Evolutionary conservation across 2,113 vertebrate species (phyloP).

Genomic region (Macquaria australasica): DNA sequence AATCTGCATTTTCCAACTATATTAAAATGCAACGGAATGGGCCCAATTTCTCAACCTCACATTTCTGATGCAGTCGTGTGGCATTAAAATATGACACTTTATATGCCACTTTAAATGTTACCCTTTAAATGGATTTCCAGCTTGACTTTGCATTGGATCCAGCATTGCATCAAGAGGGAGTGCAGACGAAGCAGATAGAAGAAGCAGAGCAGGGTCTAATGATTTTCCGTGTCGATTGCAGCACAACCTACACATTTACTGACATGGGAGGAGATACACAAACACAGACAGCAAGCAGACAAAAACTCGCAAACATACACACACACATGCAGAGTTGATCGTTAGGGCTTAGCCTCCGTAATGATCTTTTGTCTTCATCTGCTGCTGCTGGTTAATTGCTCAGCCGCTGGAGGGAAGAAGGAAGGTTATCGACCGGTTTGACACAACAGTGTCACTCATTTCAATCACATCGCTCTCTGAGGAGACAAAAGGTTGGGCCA

Average conservation of each 20-base stretch:
- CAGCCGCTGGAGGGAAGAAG: slow-evolving; percentile 2
- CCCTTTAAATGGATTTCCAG: neutral
- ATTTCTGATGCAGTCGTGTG: neutral
- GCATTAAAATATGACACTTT: neutral
- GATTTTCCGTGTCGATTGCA: slow-evolving; percentile 20
- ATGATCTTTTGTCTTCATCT: slow-evolving; percentile 52
- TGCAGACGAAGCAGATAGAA: too few species aligned
- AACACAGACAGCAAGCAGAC: slow-evolving; percentile 7
- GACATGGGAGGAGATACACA: slow-evolving; percentile 1
- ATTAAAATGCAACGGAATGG: neutral
- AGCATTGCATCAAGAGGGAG: neutral
- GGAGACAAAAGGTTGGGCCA: neutral
- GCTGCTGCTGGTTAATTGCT: slow-evolving; percentile 61
- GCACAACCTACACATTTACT: slow-evolving; percentile 30
- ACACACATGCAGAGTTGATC: slow-evolving; percentile 18
- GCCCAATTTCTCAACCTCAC: neutral
- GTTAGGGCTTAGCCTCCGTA: slow-evolving; percentile 34
- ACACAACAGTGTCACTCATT: slow-evolving; percentile 23
- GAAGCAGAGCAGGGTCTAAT: slow-evolving; percentile 12
- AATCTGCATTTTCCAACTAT: neutral
- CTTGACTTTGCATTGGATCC: neutral
- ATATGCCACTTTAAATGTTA: neutral
- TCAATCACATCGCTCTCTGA: neutral
- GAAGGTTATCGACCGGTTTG: slow-evolving; percentile 43
- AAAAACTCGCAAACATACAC: neutral